These are phyloP conservation scores for Tachyglossus aculeatus DNA, from an alignment of 2,797 vertebrate genomes.

Conservation along the genomic window DNA sequence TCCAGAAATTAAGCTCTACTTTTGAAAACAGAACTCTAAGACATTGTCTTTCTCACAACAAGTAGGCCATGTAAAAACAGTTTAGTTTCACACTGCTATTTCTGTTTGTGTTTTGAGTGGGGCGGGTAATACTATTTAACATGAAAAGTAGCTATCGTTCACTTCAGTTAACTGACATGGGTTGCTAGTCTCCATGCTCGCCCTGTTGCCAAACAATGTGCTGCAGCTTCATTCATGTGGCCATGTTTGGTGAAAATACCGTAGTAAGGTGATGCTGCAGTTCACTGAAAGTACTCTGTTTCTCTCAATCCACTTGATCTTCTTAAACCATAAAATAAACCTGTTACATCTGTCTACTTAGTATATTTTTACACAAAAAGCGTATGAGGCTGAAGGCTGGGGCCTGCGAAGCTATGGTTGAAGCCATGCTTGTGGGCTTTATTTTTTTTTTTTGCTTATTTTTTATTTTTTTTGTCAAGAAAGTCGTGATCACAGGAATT, in stretches of 20 bases:
- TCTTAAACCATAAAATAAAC: no score
- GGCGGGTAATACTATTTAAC: conserved; percentile 33
- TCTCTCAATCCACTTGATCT: no score
- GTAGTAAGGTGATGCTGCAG: no score
- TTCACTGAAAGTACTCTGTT: no score
- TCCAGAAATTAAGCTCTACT: conserved; percentile 66
- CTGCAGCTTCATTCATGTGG: conserved; percentile 9
- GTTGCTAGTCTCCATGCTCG: conserved; percentile 19
- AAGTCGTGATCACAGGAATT: no score
- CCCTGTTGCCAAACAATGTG: not conserved
- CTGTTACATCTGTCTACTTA: no score
- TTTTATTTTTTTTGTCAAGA: no score
- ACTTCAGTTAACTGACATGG: conserved; percentile 24
- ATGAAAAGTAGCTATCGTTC: conserved; percentile 32
- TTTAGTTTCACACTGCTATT: conserved; percentile 78
- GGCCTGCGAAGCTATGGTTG: no score
- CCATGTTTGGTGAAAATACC: not conserved
- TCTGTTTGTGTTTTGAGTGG: conserved; percentile 29
- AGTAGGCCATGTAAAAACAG: conserved; percentile 83
- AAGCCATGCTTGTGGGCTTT: no score
- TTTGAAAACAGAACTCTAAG: conserved; percentile 57
- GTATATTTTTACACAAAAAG: no score
- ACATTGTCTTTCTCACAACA: conserved; percentile 65
- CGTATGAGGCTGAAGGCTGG: no score
- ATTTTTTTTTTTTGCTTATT: no score